Evolutionary conservation across 2,888 invertebrate species (phyloP).

Genomic region (Mechanitis messenoides): DNA sequence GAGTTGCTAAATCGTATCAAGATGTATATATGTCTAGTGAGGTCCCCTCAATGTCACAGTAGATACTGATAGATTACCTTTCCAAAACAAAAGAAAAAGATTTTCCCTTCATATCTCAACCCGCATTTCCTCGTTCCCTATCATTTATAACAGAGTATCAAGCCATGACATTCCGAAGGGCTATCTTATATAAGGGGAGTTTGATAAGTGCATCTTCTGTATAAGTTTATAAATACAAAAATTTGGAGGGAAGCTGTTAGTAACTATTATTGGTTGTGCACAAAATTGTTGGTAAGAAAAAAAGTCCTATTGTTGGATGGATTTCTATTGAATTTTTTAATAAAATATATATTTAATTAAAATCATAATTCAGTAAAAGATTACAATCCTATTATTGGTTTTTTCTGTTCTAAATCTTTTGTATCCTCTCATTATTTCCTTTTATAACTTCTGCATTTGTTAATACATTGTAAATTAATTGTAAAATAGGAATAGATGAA

Average conservation of each 20-base stretch:
- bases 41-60: constrained; percentile 2
- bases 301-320: too few relatives aligned
- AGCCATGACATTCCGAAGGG: constrained; percentile 46
- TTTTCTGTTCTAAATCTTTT: too few relatives aligned
- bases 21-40: neutral
- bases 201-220: constrained; percentile 20
- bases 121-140: constrained; percentile 48
- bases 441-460: constrained; percentile 5
- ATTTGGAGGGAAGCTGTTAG: neutral
- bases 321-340: too few relatives aligned
- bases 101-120: constrained; percentile 38
- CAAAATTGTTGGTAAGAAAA: too few relatives aligned
- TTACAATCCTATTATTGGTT: too few relatives aligned
- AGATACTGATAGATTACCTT: constrained; percentile 19
- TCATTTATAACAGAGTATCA: constrained; percentile 57
- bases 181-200: constrained; percentile 33
- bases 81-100: constrained; percentile 19
- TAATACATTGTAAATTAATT: constrained; percentile 15
- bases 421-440: too few relatives aligned
- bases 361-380: too few relatives aligned
- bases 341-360: too few relatives aligned
- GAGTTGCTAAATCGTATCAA: neutral
- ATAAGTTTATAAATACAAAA: neutral
- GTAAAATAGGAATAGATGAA: constrained; percentile 14
- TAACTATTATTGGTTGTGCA: neutral